phyloP scores from a whole-genome alignment of 1,140 invertebrate species.

The Sminthurides bifidus region DNA sequence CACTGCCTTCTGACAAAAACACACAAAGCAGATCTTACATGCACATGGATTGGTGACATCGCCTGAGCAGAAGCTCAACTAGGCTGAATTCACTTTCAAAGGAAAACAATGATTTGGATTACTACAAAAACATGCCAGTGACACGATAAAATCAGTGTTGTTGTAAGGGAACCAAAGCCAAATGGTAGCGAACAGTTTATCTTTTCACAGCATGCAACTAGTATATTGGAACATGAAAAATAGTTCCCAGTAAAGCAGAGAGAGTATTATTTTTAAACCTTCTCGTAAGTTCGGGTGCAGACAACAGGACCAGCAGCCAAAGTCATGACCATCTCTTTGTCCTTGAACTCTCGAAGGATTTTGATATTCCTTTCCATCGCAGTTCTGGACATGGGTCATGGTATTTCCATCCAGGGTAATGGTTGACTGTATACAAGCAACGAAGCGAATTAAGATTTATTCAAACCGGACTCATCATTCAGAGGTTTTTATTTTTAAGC shows the following conservation, averaged over 20 bases:
- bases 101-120: not conserved
- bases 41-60: no score
- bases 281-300: conserved; percentile 11
- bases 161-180: not conserved
- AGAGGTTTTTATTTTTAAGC: not conserved
- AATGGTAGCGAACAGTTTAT: no score
- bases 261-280: conserved; percentile 6
- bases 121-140: not conserved
- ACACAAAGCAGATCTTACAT: no score
- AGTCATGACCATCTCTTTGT: conserved; percentile 10
- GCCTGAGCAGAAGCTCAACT: no score
- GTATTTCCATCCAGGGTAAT: conserved; percentile 21
- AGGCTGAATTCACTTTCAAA: no score
- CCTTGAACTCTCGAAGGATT: conserved; percentile 21
- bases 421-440: conserved; percentile 8
- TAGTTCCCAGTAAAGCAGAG: not conserved
- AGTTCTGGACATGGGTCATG: conserved; percentile 8
- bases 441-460: not conserved
- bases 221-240: not conserved
- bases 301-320: conserved; percentile 4
- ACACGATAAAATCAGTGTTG: not conserved
- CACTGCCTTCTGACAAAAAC: no score
- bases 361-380: not conserved
- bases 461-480: not conserved
- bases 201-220: not conserved